Base-by-base conservation (phyloP, 2,113 vertebrate genomes). In the Microcebus ravelobensis region DNA sequence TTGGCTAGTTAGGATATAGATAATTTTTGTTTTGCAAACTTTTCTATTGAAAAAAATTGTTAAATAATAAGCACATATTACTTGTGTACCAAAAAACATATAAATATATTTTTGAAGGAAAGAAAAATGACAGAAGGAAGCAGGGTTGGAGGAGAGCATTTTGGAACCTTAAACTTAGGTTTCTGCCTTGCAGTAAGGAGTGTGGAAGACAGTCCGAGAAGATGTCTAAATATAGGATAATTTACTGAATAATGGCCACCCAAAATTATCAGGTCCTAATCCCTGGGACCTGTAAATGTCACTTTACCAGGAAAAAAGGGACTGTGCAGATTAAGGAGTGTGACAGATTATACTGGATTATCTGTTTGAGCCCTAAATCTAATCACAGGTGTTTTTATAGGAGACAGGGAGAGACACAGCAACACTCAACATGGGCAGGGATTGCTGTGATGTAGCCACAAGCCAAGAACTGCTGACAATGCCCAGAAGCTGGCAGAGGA, bases 1-100 rank as follows among this genome's bases (percentile, higher is more conserved):
- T 91, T 39, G 5, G 8, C 85, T 57, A 92, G n/a, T 11, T 25
- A 61, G 10, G 21, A 42, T 45, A 80, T 39, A 63, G 29, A 68
- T 87, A 1, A 87, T 73, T 95, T 95, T 95, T 80, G 96, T 88
- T 88, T 95, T 95, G 63, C 39, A 68, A 48, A 6, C 29, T 63
- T 91, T 88, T 63, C 23, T 74, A 59, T 61, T 36, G 88, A 93
- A 82, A 59, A 74, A 20, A 15, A 31, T 29, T 23, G 25, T 25
- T 21, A 82, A 42, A 77, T 52, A 67, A 52, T 36, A 17, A 86
- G 18, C 7, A 84, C 23, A 52, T 91, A 52, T 67, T 65, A 73
- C 23, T 86, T 63, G 4, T 57, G 34, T 90, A 59, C 13, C 9
- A 73, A 76, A 76, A 73, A 92, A 55, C 81, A 87, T 42, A 92